Evolutionary conservation across 2,888 invertebrate species (phyloP).

Genomic region (Cataglyphis rosenhaueri): DNA sequence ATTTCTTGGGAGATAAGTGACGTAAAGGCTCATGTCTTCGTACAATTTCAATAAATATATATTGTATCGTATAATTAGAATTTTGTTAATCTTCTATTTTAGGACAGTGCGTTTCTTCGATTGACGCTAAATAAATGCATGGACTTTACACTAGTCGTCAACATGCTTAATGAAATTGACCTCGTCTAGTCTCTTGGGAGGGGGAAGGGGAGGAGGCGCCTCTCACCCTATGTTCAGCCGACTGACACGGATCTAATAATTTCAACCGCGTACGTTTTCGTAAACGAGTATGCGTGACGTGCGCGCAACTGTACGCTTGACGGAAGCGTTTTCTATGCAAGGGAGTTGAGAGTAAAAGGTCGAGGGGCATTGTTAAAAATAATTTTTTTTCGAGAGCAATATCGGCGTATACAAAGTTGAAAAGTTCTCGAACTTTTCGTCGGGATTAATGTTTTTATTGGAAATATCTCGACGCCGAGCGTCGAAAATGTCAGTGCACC

Average conservation of each 20-base stretch:
- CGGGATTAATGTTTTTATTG: neutral
- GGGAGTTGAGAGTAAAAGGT: neutral
- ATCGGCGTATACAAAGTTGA: neutral
- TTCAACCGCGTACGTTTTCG: slow-evolving; percentile 71
- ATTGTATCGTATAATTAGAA: neutral
- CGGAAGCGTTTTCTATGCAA: neutral
- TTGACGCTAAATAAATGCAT: neutral
- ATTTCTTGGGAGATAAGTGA: neutral
- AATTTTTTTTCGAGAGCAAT: neutral
- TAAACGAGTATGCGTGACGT: slow-evolving; percentile 41
- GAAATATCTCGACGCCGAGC: neutral
- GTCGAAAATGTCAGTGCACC: slow-evolving; percentile 21
- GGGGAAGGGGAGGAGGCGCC: slow-evolving; percentile 50
- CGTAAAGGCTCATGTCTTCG: neutral
- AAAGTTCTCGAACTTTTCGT: slow-evolving; percentile 14
- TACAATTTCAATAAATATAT: neutral
- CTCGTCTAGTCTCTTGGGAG: slow-evolving; percentile 62
- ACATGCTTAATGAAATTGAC: slow-evolving; percentile 68
- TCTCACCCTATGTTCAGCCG: slow-evolving; percentile 45
- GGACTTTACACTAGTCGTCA: neutral
- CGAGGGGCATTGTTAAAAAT: slow-evolving; percentile 15
- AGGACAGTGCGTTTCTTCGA: neutral
- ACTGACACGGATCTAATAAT: slow-evolving; percentile 73
- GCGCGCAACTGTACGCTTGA: neutral
- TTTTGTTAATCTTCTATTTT: neutral